Evolutionary conservation across 2,888 invertebrate species (phyloP), one percentile per base, ranked within the genome.

Genomic region (Caprella mutica): DNA sequence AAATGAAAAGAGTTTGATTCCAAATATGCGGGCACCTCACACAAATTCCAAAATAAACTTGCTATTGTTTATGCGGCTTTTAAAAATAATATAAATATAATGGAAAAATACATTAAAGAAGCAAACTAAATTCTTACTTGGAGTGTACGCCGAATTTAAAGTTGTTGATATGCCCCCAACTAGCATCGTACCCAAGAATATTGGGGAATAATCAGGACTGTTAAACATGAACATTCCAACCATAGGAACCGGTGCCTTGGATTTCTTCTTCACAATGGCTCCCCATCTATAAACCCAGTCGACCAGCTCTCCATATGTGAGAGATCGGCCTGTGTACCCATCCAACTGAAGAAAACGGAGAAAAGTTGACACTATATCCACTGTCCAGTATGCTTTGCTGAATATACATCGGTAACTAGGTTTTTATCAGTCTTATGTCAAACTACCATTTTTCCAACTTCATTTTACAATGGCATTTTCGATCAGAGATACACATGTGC

Each of bases 161-260:
- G 55, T 38, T 29, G 58, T 61, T 9, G 46, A 17, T 9, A 39
- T 52, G 17, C 40, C 55, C 2, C 61, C 58, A 23, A 42, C 55
- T 1, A 26, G 30, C 3, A 43, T 35, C 3, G 55, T 23, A 12
- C 61, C 62, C 3, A 55, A 50, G 40, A 56, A 59, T 1, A 59
- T 42, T 27, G 56, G 42, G n/a, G 59, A 42, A 17, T 58, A 58
- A 29, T 61, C 61, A 4, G 61, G 61, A 29, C 52, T 52, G 48
- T 61, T 61, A n/a, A 52, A 46, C 12, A 51, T 46, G 24, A 61
- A 19, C 19, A 61, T 33, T 5, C 55, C 61, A 12, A 61, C 55
- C 4, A 52, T 55, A 30, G 55, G 40, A 1, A 43, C 53, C 23
- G 27, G 35, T 24, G 33, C 43, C 4, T 24, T 27, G 6, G 21